phyloP scores from a whole-genome alignment of 2,113 vertebrate genomes.

The Ctenomys sociabilis region DNA sequence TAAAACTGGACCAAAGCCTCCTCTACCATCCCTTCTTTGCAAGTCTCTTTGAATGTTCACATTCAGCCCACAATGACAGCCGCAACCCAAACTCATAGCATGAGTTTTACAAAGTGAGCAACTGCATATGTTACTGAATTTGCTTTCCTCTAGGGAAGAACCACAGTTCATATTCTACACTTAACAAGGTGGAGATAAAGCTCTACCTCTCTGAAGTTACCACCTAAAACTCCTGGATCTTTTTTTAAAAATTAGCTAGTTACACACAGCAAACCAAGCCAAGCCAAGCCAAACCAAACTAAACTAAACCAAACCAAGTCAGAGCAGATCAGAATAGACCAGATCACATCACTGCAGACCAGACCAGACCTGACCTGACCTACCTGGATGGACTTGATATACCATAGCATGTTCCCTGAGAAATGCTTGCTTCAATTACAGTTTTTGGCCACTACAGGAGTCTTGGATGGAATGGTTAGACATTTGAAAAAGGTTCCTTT shows the following conservation, averaged over 20 bases:
- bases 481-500: not conserved
- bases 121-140: too few relatives aligned
- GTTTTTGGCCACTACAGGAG: not conserved
- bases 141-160: not conserved
- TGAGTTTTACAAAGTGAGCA: constrained; percentile 2
- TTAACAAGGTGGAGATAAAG: not conserved
- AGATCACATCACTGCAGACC: not conserved
- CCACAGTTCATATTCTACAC: not conserved
- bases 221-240: not conserved
- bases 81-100: not conserved
- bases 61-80: not conserved
- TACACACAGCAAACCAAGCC: not conserved
- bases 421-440: not conserved
- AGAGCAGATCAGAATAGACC: too few relatives aligned
- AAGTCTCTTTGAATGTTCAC: constrained; percentile 8
- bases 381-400: not conserved
- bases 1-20: constrained; percentile 30
- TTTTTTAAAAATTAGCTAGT: not conserved
- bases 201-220: too few relatives aligned
- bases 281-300: not conserved
- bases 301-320: not conserved
- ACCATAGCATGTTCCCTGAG: not conserved
- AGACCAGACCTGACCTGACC: not conserved
- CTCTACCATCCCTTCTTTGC: not conserved
- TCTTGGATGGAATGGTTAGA: not conserved